Percentiles rank a stretch among this genome's conserved stretches.
Conservation (phyloP, 2,797 vertebrate species). For the Merluccius polli region DNA sequence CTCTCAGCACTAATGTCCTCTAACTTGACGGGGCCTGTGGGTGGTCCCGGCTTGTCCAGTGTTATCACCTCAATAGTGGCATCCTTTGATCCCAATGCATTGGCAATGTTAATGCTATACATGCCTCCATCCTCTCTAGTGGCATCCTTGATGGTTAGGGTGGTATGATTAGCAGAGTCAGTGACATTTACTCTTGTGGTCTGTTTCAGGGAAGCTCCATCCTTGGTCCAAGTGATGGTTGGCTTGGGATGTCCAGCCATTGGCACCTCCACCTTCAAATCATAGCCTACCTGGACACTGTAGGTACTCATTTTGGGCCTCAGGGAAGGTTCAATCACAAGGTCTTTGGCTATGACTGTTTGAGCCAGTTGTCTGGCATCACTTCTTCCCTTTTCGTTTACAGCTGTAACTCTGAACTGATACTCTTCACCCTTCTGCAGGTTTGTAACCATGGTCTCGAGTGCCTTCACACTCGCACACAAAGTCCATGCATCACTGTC, state of each 20-base stretch:
- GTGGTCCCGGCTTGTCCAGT: constrained; percentile 95
- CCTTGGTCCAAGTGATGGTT: constrained; percentile 90
- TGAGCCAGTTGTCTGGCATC: constrained; percentile 89
- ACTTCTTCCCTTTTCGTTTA: constrained; percentile 97
- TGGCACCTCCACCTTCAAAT: constrained; percentile 94
- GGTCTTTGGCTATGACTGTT: constrained; percentile 88
- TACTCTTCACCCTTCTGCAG: constrained; percentile 92
- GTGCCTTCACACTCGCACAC: constrained; percentile 84
- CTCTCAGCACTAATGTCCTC: constrained; percentile 96
- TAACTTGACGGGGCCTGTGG: constrained; percentile 87
- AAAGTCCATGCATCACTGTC: constrained; percentile 90
- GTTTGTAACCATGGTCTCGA: constrained; percentile 86
- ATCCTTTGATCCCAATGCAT: constrained; percentile 85
- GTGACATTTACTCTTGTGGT: constrained; percentile 94
- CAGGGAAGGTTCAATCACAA: constrained; percentile 90
- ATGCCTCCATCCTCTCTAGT: constrained; percentile 88
- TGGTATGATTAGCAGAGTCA: constrained; percentile 77
- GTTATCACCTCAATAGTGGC: constrained; percentile 89
- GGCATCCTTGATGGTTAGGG: constrained; percentile 87
- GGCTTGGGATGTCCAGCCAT: constrained; percentile 93
- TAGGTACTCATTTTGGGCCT: constrained; percentile 85
- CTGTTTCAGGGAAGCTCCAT: constrained; percentile 86
- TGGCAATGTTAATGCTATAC: constrained; percentile 86
- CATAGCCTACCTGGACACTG: constrained; percentile 90
- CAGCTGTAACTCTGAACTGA: constrained; percentile 90